Evolutionary conservation across 2,113 vertebrate genomes (phyloP), one percentile per base, ranked within the genome.

Genomic region (Zosterops borbonicus): DNA sequence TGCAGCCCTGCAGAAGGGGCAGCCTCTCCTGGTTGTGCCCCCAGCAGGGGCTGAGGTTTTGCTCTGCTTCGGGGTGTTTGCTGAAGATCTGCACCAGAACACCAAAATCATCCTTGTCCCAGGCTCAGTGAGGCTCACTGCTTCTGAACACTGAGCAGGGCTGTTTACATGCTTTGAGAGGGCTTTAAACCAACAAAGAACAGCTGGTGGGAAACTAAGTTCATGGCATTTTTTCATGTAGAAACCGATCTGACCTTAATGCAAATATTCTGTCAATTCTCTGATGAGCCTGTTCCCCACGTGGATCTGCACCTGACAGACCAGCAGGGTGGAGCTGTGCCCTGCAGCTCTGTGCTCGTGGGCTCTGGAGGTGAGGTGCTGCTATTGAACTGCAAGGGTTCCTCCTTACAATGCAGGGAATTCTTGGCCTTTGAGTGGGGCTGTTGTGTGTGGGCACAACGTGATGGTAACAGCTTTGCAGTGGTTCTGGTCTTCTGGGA

Each of bases 141-240:
- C 87, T 81, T 35, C 74, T 69, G 44, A 63, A 16, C 50, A 63
- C 19, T 0, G 2, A 69, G 44, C 39, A 70, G 42, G 59, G 73
- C 33, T 70, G 42, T 15, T 41, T 63, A 74, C 22, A 5, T 62
- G 46, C 35, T 89, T 47, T 33, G 56, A 85, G 69, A 39, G 47
- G 47, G 52, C 49, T 67, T 42, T 60, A 68, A 65, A 87, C 11
- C 41, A 55, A 22, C 59, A 41, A 33, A 74, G 41, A 60, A 41
- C 31, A 87, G 69, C 37, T 68, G 56, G 28, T 56, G 20, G 41
- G 70, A 94, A 89, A 96, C 41, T 9, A 77, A 89, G 35, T 74
- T 63, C 11, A 44, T 19, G 33, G 60, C 16, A 5, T 50, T 83
- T 74, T 75, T 67, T 44, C 16, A 37, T 58, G 37, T 64, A 47